phyloP scores from a whole-genome alignment of 1,140 invertebrate genomes.

The Sycobia sp. region DNA sequence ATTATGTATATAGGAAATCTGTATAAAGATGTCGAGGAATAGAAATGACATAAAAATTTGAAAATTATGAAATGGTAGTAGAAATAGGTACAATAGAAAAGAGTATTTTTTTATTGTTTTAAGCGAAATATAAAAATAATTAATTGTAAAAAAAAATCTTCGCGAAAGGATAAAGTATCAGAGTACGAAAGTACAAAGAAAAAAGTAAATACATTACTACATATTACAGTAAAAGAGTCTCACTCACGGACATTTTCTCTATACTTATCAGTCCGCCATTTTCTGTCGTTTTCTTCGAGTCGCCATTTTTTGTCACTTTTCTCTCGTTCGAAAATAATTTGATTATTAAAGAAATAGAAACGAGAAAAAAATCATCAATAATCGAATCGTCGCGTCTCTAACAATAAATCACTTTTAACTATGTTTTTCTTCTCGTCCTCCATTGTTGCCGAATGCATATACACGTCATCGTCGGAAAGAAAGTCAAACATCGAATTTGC shows the following conservation, averaged over 20 bases:
- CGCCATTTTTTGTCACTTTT: conserved; percentile 15
- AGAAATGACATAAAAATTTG: conserved; percentile 10
- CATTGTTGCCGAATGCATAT: neutral
- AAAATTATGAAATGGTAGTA: neutral
- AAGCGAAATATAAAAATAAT: conserved; percentile 1
- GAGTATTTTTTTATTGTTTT: conserved; percentile 13
- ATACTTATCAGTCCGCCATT: conserved; percentile 35
- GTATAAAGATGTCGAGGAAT: conserved; percentile 17
- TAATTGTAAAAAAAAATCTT: conserved; percentile 6
- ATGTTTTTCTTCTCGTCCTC: conserved; percentile 2
- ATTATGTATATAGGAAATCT: conserved; percentile 23
- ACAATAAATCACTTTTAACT: conserved; percentile 3
- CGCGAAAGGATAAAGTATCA: neutral
- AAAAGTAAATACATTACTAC: conserved; percentile 43
- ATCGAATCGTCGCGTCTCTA: conserved; percentile 10
- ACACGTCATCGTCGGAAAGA: neutral
- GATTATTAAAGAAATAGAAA: conserved; percentile 10
- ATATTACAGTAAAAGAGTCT: conserved; percentile 47
- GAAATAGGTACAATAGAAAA: conserved; percentile 1
- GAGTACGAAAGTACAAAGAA: conserved; percentile 32
- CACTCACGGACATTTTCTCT: conserved; percentile 40
- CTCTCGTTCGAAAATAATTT: conserved; percentile 29
- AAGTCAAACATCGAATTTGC: conserved; percentile 5
- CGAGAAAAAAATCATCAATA: conserved; percentile 3
- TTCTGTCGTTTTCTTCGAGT: conserved; percentile 30